These are phyloP conservation scores for Pardosa pseudoannulata DNA, from an alignment of 2,888 invertebrate genomes.

Conservation along the genomic window DNA sequence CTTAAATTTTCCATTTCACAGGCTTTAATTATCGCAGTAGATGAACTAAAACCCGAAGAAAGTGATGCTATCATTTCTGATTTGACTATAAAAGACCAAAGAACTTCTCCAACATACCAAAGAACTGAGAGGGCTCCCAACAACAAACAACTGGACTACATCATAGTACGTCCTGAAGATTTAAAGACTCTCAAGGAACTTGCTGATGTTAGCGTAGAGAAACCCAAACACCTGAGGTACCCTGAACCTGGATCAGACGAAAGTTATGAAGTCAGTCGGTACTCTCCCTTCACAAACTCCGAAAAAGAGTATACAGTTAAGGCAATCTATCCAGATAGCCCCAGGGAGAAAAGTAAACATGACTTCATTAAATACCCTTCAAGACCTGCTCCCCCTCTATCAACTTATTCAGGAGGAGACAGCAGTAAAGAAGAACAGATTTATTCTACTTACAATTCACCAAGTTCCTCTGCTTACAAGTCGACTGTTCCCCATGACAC, in stretches of 20 bases:
- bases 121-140: neutral
- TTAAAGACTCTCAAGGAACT: conserved; percentile 18
- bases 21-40: conserved; percentile 51
- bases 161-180: conserved; percentile 39
- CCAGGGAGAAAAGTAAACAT: neutral
- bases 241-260: conserved; percentile 22
- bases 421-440: neutral
- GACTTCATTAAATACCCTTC: conserved; percentile 26
- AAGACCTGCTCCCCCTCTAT: conserved; percentile 37
- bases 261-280: neutral
- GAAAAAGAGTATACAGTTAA: neutral
- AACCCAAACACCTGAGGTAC: conserved; percentile 29
- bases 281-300: neutral
- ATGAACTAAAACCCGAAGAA: conserved; percentile 50
- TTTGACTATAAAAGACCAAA: conserved; percentile 37
- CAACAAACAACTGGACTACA: conserved; percentile 39
- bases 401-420: neutral
- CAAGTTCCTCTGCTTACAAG: neutral
- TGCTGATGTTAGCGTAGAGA: conserved; percentile 20
- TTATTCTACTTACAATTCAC: neutral
- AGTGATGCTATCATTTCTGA: conserved; percentile 48
- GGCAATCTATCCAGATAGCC: conserved; percentile 11
- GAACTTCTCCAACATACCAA: neutral
- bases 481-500: no score
- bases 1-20: no score